Conservation (phyloP, 1,140 invertebrate species). For the Acyrthosiphon pisum region DNA sequence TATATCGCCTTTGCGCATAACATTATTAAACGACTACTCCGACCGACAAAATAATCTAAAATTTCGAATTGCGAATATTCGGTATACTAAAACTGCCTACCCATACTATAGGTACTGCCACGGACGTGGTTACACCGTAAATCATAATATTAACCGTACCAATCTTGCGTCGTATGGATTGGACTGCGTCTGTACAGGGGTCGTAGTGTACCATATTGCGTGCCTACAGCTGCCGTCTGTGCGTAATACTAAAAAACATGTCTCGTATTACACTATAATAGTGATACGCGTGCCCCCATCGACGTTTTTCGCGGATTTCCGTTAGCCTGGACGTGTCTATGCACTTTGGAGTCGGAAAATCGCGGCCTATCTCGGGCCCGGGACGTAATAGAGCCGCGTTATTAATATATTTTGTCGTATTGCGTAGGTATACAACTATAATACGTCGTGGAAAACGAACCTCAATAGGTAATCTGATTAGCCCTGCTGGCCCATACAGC, state of each 20-base stretch:
- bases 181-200: no score
- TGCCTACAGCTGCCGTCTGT: no score
- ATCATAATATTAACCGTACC: background rate
- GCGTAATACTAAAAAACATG: no score
- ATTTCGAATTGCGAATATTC: background rate
- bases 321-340: no score
- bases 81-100: background rate
- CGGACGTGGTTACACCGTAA: background rate
- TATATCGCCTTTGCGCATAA: background rate
- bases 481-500: background rate
- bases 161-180: no score
- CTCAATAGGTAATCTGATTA: conserved; percentile 15
- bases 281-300: no score
- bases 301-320: no score
- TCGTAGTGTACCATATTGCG: no score
- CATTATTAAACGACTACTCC: background rate
- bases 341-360: no score
- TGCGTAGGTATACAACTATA: background rate
- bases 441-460: background rate
- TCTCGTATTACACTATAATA: no score
- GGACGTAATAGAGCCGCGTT: background rate
- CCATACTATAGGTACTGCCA: background rate
- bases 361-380: no score
- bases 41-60: background rate
- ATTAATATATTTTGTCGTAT: conserved; percentile 5